A percentile compares a stretch with the other conserved stretches of the same genome.
phyloP scores from a whole-genome alignment of 2,797 vertebrate species.

The Champsocephalus esox region DNA sequence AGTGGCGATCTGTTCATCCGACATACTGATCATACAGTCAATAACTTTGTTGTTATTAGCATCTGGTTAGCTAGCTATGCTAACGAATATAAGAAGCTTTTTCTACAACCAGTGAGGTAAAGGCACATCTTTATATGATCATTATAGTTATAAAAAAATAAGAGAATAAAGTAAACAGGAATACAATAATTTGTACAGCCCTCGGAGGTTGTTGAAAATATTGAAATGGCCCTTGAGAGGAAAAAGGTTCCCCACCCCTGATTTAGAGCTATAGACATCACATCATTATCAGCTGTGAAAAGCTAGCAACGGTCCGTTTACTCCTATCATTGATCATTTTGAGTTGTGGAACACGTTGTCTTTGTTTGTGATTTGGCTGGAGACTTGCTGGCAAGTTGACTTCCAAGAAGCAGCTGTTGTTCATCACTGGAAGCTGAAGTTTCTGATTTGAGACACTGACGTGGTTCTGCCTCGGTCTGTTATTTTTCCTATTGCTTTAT shows the following conservation, averaged over 20 bases:
- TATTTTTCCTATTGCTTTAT: neutral
- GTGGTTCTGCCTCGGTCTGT: neutral
- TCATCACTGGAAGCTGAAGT: conserved; percentile 38
- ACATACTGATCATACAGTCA: no score
- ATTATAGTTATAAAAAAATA: no score
- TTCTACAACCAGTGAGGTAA: no score
- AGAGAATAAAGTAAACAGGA: no score
- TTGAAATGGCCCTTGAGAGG: no score
- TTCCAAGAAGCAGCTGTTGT: conserved; percentile 45
- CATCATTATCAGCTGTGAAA: conserved; percentile 3
- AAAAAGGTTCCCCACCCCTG: neutral
- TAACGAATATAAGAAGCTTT: no score
- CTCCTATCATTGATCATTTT: conserved; percentile 9
- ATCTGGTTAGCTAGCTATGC: no score
- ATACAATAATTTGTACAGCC: no score
- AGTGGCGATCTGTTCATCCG: no score
- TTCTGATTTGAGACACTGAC: conserved; percentile 44
- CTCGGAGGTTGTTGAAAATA: no score
- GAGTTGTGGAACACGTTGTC: conserved; percentile 2
- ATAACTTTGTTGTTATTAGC: no score
- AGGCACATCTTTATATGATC: no score
- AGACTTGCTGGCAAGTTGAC: conserved; percentile 15
- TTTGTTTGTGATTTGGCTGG: conserved; percentile 10
- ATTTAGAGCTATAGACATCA: conserved; percentile 16
- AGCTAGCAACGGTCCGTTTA: neutral